Percentiles rank a stretch among this genome's conserved stretches.
Evolutionary conservation across 2,113 vertebrate genomes (phyloP).

Genomic region (Oreochromis spilurus): DNA sequence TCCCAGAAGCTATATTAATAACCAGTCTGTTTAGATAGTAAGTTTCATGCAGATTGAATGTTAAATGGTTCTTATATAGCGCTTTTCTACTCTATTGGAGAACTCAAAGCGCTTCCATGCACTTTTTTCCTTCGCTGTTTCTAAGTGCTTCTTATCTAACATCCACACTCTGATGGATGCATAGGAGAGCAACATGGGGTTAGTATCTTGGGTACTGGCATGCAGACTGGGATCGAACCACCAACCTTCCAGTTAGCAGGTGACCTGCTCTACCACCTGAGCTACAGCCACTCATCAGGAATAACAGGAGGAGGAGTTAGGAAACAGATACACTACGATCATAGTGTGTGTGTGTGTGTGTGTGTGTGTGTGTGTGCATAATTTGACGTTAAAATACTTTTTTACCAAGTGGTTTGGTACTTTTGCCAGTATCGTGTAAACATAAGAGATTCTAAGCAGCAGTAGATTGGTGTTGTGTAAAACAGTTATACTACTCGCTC

Average conservation of each 20-base stretch:
- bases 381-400: fast-evolving
- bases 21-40: background rate
- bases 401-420: background rate
- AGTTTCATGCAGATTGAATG: background rate
- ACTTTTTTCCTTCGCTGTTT: background rate
- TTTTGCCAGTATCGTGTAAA: background rate
- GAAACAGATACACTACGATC: fast-evolving
- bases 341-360: background rate
- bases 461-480: background rate
- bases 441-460: background rate
- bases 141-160: background rate
- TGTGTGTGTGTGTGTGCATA: background rate
- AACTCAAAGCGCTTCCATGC: background rate
- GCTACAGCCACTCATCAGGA: background rate
- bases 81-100: background rate
- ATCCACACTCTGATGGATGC: background rate
- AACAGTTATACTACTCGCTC: background rate
- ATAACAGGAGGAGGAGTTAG: background rate
- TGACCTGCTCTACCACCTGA: background rate
- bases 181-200: background rate
- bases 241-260: background rate
- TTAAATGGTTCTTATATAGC: background rate
- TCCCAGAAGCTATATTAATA: background rate
- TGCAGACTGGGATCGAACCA: background rate
- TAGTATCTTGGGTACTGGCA: background rate